These are phyloP conservation scores for Cetoscarus ocellatus DNA, from an alignment of 2,797 vertebrate genomes.

Conservation along the genomic window DNA sequence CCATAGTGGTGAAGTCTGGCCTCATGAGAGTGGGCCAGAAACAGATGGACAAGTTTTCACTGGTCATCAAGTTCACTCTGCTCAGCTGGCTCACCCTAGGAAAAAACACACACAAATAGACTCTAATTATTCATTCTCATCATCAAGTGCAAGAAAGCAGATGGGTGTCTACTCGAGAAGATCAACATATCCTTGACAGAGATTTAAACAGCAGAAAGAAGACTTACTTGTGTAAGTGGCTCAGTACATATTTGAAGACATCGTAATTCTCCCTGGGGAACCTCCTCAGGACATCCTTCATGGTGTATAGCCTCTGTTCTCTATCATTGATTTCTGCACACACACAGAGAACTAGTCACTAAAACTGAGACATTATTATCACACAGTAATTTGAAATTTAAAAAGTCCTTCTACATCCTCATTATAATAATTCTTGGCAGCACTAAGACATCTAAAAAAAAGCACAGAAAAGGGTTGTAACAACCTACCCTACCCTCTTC, in stretches of 20 bases:
- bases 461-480: conserved; percentile 25
- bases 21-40: conserved; percentile 98
- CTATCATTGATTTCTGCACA: conserved; percentile 92
- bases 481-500: conserved; percentile 46
- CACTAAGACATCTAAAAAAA: conserved; percentile 30
- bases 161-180: conserved; percentile 5
- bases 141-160: conserved; percentile 9
- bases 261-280: conserved; percentile 97
- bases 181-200: conserved; percentile 11
- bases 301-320: conserved; percentile 93
- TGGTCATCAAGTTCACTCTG: conserved; percentile 95
- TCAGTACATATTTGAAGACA: conserved; percentile 95
- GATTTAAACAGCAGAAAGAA: neutral
- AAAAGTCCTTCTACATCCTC: conserved; percentile 1
- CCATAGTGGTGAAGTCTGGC: conserved; percentile 97
- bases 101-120: conserved; percentile 28
- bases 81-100: conserved; percentile 93
- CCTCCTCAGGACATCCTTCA: conserved; percentile 93
- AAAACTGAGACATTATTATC: conserved; percentile 19
- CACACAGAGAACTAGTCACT: conserved; percentile 33
- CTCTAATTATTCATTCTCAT: conserved; percentile 10
- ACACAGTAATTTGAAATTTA: conserved; percentile 20
- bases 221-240: conserved; percentile 93
- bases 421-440: conserved; percentile 34
- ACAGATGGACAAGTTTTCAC: conserved; percentile 98